Evolutionary conservation across 2,113 vertebrate species (phyloP).

Genomic region (Gila orcuttii): DNA sequence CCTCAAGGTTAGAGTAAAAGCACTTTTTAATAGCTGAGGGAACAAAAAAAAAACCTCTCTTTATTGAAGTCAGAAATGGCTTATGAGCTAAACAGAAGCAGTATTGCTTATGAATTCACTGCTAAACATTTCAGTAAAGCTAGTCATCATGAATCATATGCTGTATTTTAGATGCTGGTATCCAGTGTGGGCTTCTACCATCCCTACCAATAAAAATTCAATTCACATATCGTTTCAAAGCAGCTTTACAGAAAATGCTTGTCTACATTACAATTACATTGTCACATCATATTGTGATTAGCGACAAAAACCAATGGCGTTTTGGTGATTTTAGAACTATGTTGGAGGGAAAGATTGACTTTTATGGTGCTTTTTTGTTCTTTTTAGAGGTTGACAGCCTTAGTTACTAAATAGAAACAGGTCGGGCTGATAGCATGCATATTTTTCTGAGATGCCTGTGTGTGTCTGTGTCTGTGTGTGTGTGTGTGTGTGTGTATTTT

Average conservation of each 20-base stretch:
- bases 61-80: neutral
- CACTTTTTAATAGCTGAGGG: conserved; percentile 1
- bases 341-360: neutral
- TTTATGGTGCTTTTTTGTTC: neutral
- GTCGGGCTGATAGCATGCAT: neutral
- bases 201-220: neutral
- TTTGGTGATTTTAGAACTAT: neutral
- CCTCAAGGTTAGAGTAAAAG: conserved; percentile 27
- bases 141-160: neutral
- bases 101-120: neutral
- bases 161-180: neutral
- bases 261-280: neutral
- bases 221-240: too few species aligned
- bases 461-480: neutral
- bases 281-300: neutral
- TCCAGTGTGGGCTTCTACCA: neutral
- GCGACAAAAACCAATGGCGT: neutral
- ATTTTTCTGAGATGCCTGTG: neutral
- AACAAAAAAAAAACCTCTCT: neutral
- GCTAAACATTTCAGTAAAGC: neutral
- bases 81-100: neutral
- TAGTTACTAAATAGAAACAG: neutral
- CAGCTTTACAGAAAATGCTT: too few species aligned
- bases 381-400: neutral
- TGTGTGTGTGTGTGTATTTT: neutral